These are phyloP conservation scores for Conops quadrifasciatus DNA, from an alignment of 2,888 invertebrate genomes.

Conservation along the genomic window DNA sequence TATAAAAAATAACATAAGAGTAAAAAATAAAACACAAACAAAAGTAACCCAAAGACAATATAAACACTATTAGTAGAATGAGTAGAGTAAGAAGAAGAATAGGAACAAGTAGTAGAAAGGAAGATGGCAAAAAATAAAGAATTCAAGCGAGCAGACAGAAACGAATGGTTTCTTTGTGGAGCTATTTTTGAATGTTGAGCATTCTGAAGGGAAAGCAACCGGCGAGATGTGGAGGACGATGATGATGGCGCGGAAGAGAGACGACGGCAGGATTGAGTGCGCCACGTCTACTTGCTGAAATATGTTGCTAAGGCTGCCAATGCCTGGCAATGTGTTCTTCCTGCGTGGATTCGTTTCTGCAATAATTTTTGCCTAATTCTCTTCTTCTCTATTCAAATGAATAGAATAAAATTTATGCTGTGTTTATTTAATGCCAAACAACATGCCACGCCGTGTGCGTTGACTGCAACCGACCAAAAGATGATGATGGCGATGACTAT, in stretches of 20 bases:
- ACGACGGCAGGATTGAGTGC: too few relatives aligned
- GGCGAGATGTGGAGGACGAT: too few relatives aligned
- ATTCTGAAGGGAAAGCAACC: neutral
- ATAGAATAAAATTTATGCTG: conserved; percentile 54
- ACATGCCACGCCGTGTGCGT: conserved; percentile 8
- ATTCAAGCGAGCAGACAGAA: conserved; percentile 17
- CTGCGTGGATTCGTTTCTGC: conserved; percentile 4
- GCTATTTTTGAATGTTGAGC: conserved; percentile 28
- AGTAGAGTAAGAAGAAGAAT: too few relatives aligned
- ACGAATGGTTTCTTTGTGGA: conserved; percentile 22
- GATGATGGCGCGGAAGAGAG: too few relatives aligned
- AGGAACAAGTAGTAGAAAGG: too few relatives aligned
- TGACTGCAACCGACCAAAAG: neutral
- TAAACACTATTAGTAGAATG: too few relatives aligned
- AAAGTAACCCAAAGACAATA: too few relatives aligned
- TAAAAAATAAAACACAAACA: too few relatives aligned
- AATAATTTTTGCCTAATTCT: conserved; percentile 27
- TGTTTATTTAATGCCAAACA: conserved; percentile 46
- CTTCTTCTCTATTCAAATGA: conserved; percentile 41
- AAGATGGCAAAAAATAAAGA: too few relatives aligned
- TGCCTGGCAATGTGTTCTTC: too few relatives aligned
- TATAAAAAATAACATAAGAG: too few relatives aligned
- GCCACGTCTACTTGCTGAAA: neutral
- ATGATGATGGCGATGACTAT: conserved; percentile 21
- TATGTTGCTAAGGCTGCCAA: conserved; percentile 22